These are phyloP conservation scores for Trinorchestia longiramus DNA, from an alignment of 1,140 invertebrate species.

Conservation along the genomic window DNA sequence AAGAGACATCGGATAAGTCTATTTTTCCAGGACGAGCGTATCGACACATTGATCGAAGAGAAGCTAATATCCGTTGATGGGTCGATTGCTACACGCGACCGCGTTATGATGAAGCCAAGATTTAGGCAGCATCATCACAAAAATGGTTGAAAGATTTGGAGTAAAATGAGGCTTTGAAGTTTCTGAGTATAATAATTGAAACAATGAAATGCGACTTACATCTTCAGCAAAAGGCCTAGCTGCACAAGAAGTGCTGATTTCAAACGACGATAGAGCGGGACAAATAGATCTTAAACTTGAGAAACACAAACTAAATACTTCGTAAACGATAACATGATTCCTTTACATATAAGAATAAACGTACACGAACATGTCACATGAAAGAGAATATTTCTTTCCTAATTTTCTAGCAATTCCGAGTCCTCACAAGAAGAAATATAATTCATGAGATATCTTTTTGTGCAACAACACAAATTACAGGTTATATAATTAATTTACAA, in stretches of 20 bases:
- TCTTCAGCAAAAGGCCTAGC: background rate
- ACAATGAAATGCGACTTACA: background rate
- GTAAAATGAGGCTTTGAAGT: background rate
- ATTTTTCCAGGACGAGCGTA: background rate
- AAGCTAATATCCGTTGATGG: constrained; percentile 4
- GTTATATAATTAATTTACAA: too few relatives aligned
- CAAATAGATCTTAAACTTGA: background rate
- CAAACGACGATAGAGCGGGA: background rate
- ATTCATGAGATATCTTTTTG: too few relatives aligned
- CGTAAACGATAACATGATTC: too few relatives aligned
- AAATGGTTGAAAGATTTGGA: background rate
- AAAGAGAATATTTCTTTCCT: too few relatives aligned
- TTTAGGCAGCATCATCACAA: background rate
- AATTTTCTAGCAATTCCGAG: too few relatives aligned
- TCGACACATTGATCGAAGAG: constrained; percentile 38
- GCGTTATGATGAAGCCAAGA: background rate
- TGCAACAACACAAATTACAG: too few relatives aligned
- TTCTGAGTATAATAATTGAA: background rate
- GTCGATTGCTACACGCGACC: background rate
- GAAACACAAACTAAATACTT: background rate
- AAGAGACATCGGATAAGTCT: background rate
- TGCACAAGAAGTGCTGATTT: too few relatives aligned
- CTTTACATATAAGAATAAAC: too few relatives aligned
- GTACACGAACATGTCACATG: too few relatives aligned
- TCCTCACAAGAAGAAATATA: too few relatives aligned